Conservation (phyloP, 2,797 vertebrate species). For the Bufotes viridis region DNA sequence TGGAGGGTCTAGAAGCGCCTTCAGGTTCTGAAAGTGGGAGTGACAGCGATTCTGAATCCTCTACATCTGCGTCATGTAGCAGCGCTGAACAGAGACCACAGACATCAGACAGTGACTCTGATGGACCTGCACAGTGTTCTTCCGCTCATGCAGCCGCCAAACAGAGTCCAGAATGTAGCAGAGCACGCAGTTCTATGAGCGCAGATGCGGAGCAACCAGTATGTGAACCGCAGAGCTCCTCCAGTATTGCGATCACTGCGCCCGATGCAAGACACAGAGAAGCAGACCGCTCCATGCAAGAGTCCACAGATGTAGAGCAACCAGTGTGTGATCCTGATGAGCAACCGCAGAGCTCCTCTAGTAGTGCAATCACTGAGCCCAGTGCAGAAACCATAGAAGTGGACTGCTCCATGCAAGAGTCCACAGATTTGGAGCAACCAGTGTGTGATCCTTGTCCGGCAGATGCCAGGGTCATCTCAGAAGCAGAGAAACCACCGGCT, state of each 20-base stretch:
- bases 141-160: neutral
- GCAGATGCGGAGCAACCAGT: neutral
- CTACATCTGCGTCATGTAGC: slow-evolving; percentile 6
- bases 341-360: too few species aligned
- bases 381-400: too few species aligned
- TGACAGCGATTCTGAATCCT: slow-evolving; percentile 57
- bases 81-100: slow-evolving; percentile 39
- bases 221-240: neutral
- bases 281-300: neutral
- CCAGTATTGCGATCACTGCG: neutral
- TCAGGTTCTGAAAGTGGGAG: slow-evolving; percentile 76
- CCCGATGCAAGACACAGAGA: neutral
- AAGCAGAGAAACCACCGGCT: neutral
- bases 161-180: neutral
- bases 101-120: slow-evolving; percentile 37
- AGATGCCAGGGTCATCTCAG: neutral
- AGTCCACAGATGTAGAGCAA: neutral
- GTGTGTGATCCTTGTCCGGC: too few species aligned
- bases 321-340: neutral
- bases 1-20: slow-evolving; percentile 73
- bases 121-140: slow-evolving; percentile 51
- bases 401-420: too few species aligned
- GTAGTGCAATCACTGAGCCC: too few species aligned
- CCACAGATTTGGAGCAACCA: too few species aligned
- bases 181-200: neutral